A percentile compares a stretch with the other conserved stretches of the same genome.
phyloP scores from a whole-genome alignment of 2,797 vertebrate genomes.

The Acanthopagrus latus region DNA sequence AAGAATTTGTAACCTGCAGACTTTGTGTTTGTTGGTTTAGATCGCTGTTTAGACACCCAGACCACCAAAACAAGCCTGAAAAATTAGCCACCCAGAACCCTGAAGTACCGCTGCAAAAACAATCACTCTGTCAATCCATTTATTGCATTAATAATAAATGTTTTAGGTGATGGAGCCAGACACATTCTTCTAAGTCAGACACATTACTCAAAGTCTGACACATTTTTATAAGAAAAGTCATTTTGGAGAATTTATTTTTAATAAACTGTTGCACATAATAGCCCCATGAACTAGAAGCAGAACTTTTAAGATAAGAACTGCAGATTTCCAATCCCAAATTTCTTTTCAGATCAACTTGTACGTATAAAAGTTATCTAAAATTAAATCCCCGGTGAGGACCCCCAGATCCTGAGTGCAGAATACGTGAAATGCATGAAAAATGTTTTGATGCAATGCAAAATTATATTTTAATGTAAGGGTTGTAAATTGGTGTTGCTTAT shows the following conservation, averaged over 20 bases:
- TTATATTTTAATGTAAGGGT: no score
- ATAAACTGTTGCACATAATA: slow-evolving; percentile 1
- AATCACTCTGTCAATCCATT: slow-evolving; percentile 18
- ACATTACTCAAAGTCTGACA: slow-evolving; percentile 12
- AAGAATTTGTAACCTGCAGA: slow-evolving; percentile 57
- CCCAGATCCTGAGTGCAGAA: neutral
- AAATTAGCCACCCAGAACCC: slow-evolving; percentile 16
- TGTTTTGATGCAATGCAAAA: no score
- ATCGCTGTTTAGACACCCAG: slow-evolving; percentile 21
- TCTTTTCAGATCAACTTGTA: neutral
- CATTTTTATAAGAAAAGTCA: slow-evolving; percentile 18
- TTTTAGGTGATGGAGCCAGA: slow-evolving; percentile 14
- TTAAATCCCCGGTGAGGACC: neutral
- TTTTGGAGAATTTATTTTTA: neutral
- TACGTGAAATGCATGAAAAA: no score
- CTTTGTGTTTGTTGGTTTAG: slow-evolving; percentile 52
- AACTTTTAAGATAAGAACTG: neutral
- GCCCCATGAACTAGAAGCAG: neutral
- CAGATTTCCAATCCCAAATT: neutral
- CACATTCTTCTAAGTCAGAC: slow-evolving; percentile 14
- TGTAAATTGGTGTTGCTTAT: no score
- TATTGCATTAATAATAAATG: slow-evolving; percentile 35
- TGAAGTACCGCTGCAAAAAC: neutral
- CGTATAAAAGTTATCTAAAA: neutral
- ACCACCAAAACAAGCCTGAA: slow-evolving; percentile 21